Conservation (phyloP, 2,113 vertebrate species). For the Pluvialis apricaria region DNA sequence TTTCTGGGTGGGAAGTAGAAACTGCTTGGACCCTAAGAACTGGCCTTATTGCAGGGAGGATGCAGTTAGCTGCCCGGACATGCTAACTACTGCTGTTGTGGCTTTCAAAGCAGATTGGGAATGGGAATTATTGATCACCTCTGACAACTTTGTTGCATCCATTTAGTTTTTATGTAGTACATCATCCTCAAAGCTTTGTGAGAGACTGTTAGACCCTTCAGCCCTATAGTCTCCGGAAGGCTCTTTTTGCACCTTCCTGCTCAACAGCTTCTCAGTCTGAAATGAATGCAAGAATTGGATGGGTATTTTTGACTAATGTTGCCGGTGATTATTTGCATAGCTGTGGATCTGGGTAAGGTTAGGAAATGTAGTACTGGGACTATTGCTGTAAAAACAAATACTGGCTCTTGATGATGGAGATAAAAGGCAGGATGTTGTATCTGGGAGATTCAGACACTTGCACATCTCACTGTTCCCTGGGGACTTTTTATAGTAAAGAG, state of each 20-base stretch:
- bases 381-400: background rate
- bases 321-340: background rate
- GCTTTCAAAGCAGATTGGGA: background rate
- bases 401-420: background rate
- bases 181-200: background rate
- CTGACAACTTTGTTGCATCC: background rate
- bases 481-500: background rate
- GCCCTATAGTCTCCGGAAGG: background rate
- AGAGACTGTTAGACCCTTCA: background rate
- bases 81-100: background rate
- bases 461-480: background rate
- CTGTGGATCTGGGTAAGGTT: background rate
- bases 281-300: background rate
- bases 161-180: background rate
- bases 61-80: background rate
- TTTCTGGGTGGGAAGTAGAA: background rate
- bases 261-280: background rate
- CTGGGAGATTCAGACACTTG: background rate
- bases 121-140: slow-evolving; percentile 9
- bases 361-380: background rate
- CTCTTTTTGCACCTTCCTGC: background rate
- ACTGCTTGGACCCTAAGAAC: background rate
- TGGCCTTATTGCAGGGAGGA: background rate
- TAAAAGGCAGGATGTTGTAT: background rate
- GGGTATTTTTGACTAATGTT: background rate